Evolutionary conservation across 2,888 invertebrate species (phyloP).

Genomic region (Pristionchus exspectatus): DNA sequence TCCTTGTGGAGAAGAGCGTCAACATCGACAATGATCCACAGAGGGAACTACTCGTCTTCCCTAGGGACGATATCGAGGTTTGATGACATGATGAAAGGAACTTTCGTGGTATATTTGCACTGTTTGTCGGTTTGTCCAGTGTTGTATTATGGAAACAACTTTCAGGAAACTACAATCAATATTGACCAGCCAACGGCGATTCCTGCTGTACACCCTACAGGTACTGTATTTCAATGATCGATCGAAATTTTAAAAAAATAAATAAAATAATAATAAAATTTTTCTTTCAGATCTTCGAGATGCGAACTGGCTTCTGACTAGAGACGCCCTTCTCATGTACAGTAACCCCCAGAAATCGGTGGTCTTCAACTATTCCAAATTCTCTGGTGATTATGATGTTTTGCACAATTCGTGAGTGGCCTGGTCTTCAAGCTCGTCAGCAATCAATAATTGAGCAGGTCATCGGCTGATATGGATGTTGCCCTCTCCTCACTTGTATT

Average conservation of each 20-base stretch:
- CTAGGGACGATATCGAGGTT: conserved; percentile 77
- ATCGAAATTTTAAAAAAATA: too few relatives aligned
- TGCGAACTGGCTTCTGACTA: conserved; percentile 73
- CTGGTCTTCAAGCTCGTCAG: background rate
- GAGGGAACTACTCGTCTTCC: conserved; percentile 75
- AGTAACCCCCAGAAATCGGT: conserved; percentile 88
- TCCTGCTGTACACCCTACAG: conserved; percentile 47
- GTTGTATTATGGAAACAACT: background rate
- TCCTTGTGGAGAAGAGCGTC: conserved; percentile 73
- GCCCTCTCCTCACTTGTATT: conserved; percentile 70
- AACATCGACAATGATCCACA: conserved; percentile 76
- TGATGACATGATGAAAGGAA: background rate
- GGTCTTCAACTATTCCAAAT: conserved; percentile 92
- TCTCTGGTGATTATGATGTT: conserved; percentile 87
- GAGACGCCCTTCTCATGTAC: conserved; percentile 70
- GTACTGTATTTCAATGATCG: background rate
- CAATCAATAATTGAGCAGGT: conserved; percentile 52
- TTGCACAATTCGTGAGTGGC: conserved; percentile 36
- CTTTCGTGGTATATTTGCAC: background rate
- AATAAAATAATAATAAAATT: too few relatives aligned
- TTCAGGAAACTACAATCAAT: conserved; percentile 47
- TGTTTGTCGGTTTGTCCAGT: too few relatives aligned
- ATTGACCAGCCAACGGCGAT: conserved; percentile 47
- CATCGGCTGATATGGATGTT: conserved; percentile 64
- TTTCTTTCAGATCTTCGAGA: conserved; percentile 62